phyloP scores from a whole-genome alignment of 2,113 vertebrate genomes.

The Jacana jacana region DNA sequence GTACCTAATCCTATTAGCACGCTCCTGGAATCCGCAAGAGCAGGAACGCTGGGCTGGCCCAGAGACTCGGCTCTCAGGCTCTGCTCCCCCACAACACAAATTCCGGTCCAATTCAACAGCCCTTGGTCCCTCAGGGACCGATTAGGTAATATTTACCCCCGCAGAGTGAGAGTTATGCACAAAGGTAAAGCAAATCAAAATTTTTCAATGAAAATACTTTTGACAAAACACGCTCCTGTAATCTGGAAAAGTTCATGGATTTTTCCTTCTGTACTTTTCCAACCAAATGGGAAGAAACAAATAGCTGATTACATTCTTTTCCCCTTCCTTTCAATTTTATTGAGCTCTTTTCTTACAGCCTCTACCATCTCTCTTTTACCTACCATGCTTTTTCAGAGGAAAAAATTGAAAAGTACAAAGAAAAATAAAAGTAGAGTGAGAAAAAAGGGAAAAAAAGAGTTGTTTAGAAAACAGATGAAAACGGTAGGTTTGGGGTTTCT shows the following conservation, averaged over 20 bases:
- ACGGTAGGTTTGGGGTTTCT: no score
- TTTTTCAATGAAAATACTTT: not conserved
- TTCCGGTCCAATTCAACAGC: not conserved
- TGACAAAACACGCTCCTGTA: not conserved
- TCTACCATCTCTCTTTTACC: not conserved
- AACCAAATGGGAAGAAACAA: not conserved
- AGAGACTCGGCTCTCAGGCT: not conserved
- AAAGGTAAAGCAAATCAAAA: not conserved
- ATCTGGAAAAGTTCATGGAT: not conserved
- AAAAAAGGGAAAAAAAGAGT: not conserved
- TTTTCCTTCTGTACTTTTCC: not conserved
- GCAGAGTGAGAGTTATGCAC: accelerated
- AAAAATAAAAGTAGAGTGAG: not conserved
- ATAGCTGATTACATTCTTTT: not conserved
- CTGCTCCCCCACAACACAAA: not conserved
- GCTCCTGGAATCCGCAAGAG: slow-evolving; percentile 30
- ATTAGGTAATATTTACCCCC: not conserved
- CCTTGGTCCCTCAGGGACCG: not conserved
- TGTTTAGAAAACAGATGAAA: not conserved
- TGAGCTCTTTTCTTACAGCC: not conserved
- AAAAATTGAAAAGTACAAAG: not conserved
- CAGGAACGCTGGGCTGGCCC: not conserved
- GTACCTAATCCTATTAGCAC: slow-evolving; percentile 37
- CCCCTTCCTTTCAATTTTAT: not conserved
- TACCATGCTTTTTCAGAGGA: not conserved